These are phyloP conservation scores for Rhopalosiphum maidis DNA, from an alignment of 1,140 invertebrate species.

Conservation along the genomic window DNA sequence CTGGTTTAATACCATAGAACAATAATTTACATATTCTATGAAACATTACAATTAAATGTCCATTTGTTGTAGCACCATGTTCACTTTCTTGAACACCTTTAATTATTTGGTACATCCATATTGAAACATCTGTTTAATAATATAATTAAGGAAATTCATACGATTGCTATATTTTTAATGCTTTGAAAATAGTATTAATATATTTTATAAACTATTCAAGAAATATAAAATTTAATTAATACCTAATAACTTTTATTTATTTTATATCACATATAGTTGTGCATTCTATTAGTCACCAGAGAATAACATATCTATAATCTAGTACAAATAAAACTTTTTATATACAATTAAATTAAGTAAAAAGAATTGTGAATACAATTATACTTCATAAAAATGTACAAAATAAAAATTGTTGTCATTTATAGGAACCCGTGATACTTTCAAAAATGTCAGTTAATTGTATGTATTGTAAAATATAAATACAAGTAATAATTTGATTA, in stretches of 20 bases:
- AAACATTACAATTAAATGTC: conserved; percentile 92
- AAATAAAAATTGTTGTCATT: not conserved
- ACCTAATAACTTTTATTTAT: not conserved
- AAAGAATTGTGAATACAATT: not conserved
- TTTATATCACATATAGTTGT: not conserved
- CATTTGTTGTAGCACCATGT: conserved; percentile 82
- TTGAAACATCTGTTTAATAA: conserved; percentile 85
- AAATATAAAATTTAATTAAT: not conserved
- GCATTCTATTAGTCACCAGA: not conserved
- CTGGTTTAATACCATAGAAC: conserved; percentile 93
- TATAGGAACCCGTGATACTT: not conserved
- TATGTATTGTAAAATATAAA: not conserved
- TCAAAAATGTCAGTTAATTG: not conserved
- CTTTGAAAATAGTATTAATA: not conserved
- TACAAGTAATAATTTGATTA: not conserved
- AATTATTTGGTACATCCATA: conserved; percentile 97
- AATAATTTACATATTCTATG: conserved; percentile 94
- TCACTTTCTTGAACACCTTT: conserved; percentile 91
- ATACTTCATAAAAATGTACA: not conserved
- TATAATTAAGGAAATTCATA: conserved; percentile 61
- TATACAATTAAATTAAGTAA: not conserved
- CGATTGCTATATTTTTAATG: not conserved
- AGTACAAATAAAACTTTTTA: not conserved
- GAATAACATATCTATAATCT: not conserved
- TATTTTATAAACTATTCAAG: not conserved